These are phyloP conservation scores for Coracopsis vasa DNA, from an alignment of 2,113 vertebrate genomes.

Conservation along the genomic window DNA sequence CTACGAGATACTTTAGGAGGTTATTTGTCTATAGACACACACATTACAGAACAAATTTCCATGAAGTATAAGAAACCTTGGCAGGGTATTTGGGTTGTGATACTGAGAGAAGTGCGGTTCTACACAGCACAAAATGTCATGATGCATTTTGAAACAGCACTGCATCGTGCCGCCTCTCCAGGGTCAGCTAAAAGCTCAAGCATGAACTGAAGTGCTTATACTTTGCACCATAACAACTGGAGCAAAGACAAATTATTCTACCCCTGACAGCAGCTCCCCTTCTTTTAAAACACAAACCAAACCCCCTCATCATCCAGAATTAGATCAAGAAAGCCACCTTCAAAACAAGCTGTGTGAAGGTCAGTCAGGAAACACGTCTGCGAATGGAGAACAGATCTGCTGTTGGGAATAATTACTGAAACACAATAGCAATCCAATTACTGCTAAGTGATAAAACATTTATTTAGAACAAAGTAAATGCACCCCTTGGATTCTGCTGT, in stretches of 20 bases:
- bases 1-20: neutral
- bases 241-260: slow-evolving; percentile 40
- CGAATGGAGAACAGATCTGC: neutral
- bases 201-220: neutral
- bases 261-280: neutral
- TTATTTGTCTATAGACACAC: neutral
- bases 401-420: slow-evolving; percentile 48
- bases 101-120: neutral
- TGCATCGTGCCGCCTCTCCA: neutral
- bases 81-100: neutral
- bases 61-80: neutral
- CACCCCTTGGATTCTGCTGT: neutral
- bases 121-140: neutral
- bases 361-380: neutral
- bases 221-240: neutral
- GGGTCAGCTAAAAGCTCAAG: slow-evolving; percentile 37
- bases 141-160: neutral
- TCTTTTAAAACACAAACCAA: neutral
- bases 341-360: slow-evolving; percentile 20
- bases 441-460: slow-evolving; percentile 41
- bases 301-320: neutral
- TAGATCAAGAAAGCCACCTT: slow-evolving; percentile 23
- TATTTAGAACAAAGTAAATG: slow-evolving; percentile 30
- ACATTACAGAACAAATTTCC: neutral
- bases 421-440: slow-evolving; percentile 53